Conservation (phyloP, 2,113 vertebrate genomes). For the Donacobius atricapilla region DNA sequence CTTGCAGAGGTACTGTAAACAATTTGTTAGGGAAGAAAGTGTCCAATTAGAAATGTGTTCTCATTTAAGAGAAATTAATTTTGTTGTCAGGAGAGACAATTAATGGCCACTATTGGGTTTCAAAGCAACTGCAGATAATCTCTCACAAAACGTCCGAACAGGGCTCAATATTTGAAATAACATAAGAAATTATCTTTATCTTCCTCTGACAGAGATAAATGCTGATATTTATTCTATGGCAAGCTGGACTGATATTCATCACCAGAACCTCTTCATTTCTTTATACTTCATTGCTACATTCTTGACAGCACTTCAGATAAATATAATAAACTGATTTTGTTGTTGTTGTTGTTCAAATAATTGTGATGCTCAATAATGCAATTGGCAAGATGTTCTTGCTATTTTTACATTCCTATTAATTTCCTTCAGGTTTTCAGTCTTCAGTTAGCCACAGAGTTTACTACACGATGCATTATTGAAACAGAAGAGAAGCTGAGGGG, state of each 20-base stretch:
- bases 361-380: background rate
- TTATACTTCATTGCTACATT: background rate
- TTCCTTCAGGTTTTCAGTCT: constrained; percentile 15
- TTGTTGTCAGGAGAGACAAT: constrained; percentile 13
- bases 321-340: constrained; percentile 8
- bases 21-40: constrained; percentile 35
- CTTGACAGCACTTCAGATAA: constrained; percentile 42
- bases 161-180: background rate
- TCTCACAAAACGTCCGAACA: background rate
- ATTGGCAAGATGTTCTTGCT: background rate
- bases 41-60: constrained; percentile 30
- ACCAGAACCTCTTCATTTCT: constrained; percentile 6
- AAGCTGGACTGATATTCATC: constrained; percentile 33
- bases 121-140: background rate
- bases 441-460: constrained; percentile 1
- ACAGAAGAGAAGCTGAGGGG: background rate
- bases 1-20: constrained; percentile 37
- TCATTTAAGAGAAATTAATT: constrained; percentile 39
- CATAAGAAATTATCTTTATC: background rate
- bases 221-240: constrained; percentile 20
- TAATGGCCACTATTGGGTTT: background rate
- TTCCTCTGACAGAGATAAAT: constrained; percentile 29
- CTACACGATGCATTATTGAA: background rate
- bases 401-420: constrained; percentile 32
- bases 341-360: constrained; percentile 10